Evolutionary conservation across 2,113 vertebrate genomes (phyloP), one percentile per base, ranked within the genome.

Genomic region (Marcusenius ussheri): DNA sequence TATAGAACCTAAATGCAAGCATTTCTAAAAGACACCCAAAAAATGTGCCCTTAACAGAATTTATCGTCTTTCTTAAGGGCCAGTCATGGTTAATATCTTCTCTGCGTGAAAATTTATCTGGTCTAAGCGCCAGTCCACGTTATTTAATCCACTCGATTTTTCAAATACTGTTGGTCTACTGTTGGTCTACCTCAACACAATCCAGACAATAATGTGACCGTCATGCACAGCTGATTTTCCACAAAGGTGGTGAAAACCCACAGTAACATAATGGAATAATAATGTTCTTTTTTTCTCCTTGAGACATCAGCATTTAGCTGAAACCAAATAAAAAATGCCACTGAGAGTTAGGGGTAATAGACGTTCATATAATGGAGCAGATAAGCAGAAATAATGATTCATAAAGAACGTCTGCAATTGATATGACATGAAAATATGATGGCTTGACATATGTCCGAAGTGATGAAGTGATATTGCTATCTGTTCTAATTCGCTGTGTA

Each of bases 301-400:
- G 80, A 2, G 19, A 90, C 27, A 90, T 70, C 53, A 87, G 70
- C 83, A 51, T 90, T 90, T 90, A 87, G 89, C 89, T 56, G 11
- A 70, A 66, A 87, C 42, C 62, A 46, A 87, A 90, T 87, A 87
- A 87, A 31, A 90, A 74, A 35, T 90, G 83, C 89, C 89, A 90
- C 42, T 17, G 45, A 84, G 58, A 77, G 27, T 87, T 49, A 87
- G 83, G 19, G 53, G 56, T 70, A 90, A 87, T 87, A 62, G 83
- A 51, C 70, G 58, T 87, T 87, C 58, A 87, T 49, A 90, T 70
- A 87, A 50, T 87, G 56, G 46, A 66, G 58, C 27, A 90, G 83
- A 90, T 87, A 90, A 90, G 89, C 45, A 51, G 27, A 47, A 87
- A 87, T 87, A 87, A 90, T 87, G 83, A 70, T 90, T 90, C 83